phyloP scores from a whole-genome alignment of 2,888 invertebrate species.

The Dichetophora obliterata region DNA sequence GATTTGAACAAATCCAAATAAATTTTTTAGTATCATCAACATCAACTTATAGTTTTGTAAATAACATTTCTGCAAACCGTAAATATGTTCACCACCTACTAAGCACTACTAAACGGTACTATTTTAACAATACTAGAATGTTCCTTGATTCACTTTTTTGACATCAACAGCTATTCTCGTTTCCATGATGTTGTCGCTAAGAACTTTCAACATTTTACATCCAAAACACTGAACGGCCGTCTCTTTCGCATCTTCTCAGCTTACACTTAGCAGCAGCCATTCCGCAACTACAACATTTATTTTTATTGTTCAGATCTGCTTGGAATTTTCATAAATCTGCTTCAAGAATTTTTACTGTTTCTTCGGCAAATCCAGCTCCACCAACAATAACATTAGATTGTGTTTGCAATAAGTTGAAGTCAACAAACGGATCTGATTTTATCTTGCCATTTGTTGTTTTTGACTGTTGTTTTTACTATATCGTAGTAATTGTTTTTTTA shows the following conservation, averaged over 20 bases:
- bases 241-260: not conserved
- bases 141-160: constrained; percentile 24
- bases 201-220: not conserved
- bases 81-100: not conserved
- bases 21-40: not conserved
- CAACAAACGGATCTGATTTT: constrained; percentile 1
- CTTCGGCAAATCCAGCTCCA: not conserved
- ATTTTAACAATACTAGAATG: not conserved
- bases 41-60: not conserved
- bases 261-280: not conserved
- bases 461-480: not conserved
- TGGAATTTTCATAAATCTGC: constrained; percentile 9
- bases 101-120: not conserved
- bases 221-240: not conserved
- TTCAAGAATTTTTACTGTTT: not conserved
- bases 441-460: not conserved
- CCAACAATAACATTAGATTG: not conserved
- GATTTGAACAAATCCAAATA: constrained; percentile 29
- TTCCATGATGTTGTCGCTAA: not conserved
- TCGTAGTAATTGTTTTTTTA: constrained; percentile 15
- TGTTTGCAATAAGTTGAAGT: constrained; percentile 12
- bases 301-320: not conserved
- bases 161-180: not conserved
- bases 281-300: not conserved
- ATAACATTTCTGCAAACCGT: not conserved